Conservation (phyloP, 1,140 invertebrate genomes). For the fruit fly (Drosophila melanogaster) region DNA sequence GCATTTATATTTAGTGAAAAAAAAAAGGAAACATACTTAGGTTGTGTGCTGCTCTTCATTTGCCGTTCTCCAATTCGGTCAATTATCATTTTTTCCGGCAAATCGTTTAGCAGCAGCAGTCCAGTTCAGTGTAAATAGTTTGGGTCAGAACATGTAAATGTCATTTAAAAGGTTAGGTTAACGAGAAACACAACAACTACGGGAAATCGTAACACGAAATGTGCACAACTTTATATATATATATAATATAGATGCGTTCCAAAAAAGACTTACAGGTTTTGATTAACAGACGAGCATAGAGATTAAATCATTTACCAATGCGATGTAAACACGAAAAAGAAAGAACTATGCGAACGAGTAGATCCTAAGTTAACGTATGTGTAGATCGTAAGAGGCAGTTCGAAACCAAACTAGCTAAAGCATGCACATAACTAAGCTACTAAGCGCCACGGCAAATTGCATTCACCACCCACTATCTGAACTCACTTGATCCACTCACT, state of each 20-base stretch:
- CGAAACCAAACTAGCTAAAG: conserved; percentile 52
- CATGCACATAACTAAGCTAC: conserved; percentile 60
- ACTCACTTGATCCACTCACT: conserved; percentile 37
- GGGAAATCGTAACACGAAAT: conserved; percentile 38
- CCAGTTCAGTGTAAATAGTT: conserved; percentile 74
- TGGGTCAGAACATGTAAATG: conserved; percentile 59
- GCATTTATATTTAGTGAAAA: conserved; percentile 40
- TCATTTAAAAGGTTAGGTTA: conserved; percentile 52
- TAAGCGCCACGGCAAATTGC: conserved; percentile 48
- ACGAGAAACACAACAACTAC: conserved; percentile 40
- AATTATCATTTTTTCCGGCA: conserved; percentile 70
- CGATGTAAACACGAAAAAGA: conserved; percentile 37
- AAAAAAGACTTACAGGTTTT: conserved; percentile 78
- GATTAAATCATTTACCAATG: conserved; percentile 53
- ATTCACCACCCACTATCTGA: conserved; percentile 45
- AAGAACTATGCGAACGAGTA: conserved; percentile 47
- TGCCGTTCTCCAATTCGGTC: conserved; percentile 73
- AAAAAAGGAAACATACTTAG: conserved; percentile 51
- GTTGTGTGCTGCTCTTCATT: conserved; percentile 70
- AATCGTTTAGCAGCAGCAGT: conserved; percentile 61
- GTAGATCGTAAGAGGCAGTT: conserved; percentile 38
- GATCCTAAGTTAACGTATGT: conserved; percentile 62
- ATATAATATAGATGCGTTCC: conserved; percentile 64
- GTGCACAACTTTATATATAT: conserved; percentile 68
- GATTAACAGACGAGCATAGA: conserved; percentile 48